Percentiles rank a stretch among this genome's conserved stretches.
Conservation (phyloP, 1,140 invertebrate species). For the Cydia fagiglandana region DNA sequence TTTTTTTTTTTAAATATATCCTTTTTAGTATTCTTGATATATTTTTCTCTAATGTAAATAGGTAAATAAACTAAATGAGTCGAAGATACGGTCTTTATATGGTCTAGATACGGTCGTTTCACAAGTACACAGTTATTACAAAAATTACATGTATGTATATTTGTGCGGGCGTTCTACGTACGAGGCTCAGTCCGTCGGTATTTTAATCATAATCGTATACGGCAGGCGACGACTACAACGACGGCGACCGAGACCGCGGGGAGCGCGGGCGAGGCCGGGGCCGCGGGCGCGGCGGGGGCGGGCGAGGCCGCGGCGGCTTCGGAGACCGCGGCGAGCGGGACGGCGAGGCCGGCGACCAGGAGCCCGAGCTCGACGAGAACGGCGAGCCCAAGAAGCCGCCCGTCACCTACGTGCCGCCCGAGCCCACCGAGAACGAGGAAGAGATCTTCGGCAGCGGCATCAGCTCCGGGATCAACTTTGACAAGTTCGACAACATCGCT, state of each 20-base stretch:
- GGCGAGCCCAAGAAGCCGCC: conserved; percentile 74
- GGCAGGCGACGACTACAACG: conserved; percentile 41
- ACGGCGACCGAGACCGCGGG: conserved; percentile 49
- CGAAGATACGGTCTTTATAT: too few species aligned
- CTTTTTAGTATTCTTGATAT: too few species aligned
- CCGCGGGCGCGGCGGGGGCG: conserved; percentile 37
- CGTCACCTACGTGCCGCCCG: conserved; percentile 90
- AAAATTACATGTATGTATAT: too few species aligned
- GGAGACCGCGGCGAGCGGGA: conserved; percentile 39
- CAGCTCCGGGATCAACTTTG: conserved; percentile 92
- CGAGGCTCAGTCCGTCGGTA: too few species aligned
- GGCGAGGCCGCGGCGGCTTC: conserved; percentile 51
- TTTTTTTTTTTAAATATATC: too few species aligned
- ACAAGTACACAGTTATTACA: too few species aligned
- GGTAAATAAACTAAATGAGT: too few species aligned
- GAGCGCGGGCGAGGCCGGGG: conserved; percentile 47
- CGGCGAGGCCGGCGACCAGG: conserved; percentile 37
- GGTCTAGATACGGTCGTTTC: too few species aligned
- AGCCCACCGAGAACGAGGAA: conserved; percentile 84
- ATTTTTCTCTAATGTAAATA: too few species aligned
- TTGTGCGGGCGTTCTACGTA: too few species aligned
- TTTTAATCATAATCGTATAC: conserved; percentile 46
- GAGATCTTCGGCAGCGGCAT: conserved; percentile 87
- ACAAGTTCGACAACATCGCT: conserved; percentile 90
- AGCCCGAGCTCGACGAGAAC: conserved; percentile 44